These are phyloP conservation scores for Channa striata DNA, from an alignment of 2,797 vertebrate species.

Conservation along the genomic window DNA sequence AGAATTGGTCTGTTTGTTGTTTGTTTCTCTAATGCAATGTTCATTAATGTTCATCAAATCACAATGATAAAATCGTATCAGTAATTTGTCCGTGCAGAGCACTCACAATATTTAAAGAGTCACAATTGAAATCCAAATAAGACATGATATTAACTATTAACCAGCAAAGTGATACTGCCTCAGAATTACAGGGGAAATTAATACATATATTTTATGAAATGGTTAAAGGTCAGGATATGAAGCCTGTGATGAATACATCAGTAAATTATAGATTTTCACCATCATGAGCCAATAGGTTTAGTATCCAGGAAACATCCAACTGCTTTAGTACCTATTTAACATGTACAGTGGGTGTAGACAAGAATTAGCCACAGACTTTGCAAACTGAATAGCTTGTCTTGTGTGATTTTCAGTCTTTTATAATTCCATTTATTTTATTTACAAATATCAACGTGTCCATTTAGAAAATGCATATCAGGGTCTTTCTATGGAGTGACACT, in stretches of 20 bases:
- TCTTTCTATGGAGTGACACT: slow-evolving; percentile 17
- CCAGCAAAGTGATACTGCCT: neutral
- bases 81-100: no score
- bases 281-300: slow-evolving; percentile 1
- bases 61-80: no score
- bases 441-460: neutral
- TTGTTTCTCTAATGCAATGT: no score
- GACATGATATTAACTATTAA: neutral
- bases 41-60: no score
- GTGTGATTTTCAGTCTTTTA: neutral
- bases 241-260: neutral
- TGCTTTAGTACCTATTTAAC: no score
- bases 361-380: no score
- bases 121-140: neutral
- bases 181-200: neutral
- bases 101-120: no score
- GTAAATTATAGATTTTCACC: slow-evolving; percentile 7
- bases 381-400: no score
- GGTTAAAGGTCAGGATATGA: neutral
- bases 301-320: neutral
- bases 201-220: neutral
- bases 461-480: neutral
- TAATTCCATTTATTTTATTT: slow-evolving; percentile 20
- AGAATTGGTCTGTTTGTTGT: no score
- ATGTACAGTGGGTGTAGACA: no score